phyloP scores from a whole-genome alignment of 2,797 vertebrate species.

The Podarcis siculus region DNA sequence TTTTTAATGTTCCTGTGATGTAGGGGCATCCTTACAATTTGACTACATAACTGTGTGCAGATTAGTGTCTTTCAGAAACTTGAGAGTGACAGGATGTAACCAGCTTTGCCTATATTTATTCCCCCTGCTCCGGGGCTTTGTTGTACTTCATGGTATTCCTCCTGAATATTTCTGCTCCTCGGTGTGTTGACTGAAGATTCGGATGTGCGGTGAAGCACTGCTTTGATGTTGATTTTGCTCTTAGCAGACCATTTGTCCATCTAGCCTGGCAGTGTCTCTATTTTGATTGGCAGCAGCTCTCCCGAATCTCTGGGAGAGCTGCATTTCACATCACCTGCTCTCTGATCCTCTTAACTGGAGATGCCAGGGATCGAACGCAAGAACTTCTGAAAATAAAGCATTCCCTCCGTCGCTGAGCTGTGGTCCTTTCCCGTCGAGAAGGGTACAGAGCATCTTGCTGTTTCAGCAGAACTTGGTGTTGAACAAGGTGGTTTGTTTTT shows the following conservation, averaged over 20 bases:
- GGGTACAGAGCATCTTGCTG: neutral
- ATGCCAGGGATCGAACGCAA: neutral
- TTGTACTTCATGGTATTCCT: neutral
- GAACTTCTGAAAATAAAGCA: neutral
- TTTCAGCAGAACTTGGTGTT: neutral
- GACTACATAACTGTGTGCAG: neutral
- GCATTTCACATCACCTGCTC: neutral
- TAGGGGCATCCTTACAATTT: neutral
- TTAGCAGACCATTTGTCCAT: neutral
- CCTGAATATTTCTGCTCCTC: neutral
- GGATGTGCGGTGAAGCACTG: no score
- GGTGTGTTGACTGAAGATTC: neutral
- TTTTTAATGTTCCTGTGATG: neutral
- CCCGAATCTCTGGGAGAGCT: neutral
- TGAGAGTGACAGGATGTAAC: neutral
- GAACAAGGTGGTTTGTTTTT: neutral
- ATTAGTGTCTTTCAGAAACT: neutral
- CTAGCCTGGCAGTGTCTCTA: neutral
- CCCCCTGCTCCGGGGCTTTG: neutral
- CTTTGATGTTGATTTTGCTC: neutral
- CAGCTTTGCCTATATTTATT: neutral
- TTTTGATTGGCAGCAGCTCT: neutral
- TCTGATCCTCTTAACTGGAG: neutral
- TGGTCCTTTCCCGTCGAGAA: neutral
- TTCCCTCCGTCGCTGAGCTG: neutral